phyloP scores from a whole-genome alignment of 2,888 invertebrate genomes.

The Perizoma flavofasciatum region DNA sequence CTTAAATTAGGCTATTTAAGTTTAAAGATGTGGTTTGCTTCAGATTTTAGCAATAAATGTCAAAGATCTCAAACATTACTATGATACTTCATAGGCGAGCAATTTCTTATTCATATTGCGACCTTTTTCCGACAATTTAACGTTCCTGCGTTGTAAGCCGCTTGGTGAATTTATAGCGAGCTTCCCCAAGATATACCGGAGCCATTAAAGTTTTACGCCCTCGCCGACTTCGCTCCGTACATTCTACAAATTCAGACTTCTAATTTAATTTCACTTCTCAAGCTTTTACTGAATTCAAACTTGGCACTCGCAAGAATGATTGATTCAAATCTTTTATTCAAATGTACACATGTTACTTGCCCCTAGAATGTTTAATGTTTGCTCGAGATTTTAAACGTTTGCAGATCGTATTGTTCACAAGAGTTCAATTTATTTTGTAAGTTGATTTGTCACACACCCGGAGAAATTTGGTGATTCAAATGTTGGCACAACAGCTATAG shows the following conservation, averaged over 20 bases:
- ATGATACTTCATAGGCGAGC: slow-evolving; percentile 26
- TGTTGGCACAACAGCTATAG: slow-evolving; percentile 40
- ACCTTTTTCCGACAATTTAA: slow-evolving; percentile 44
- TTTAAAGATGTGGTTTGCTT: too few species aligned
- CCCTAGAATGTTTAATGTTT: slow-evolving; percentile 9
- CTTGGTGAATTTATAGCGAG: slow-evolving; percentile 56
- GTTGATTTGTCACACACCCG: slow-evolving; percentile 25
- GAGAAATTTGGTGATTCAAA: slow-evolving; percentile 48
- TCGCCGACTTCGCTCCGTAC: slow-evolving; percentile 45
- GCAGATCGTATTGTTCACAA: slow-evolving; percentile 6
- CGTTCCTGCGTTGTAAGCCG: slow-evolving; percentile 42
- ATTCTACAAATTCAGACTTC: slow-evolving; percentile 53
- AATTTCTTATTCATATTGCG: slow-evolving; percentile 47
- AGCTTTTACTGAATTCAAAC: slow-evolving; percentile 57
- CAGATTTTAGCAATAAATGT: slow-evolving; percentile 30
- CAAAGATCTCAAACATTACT: slow-evolving; percentile 19
- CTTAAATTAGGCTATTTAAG: too few species aligned
- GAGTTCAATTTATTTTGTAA: slow-evolving; percentile 28
- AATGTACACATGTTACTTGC: slow-evolving; percentile 14
- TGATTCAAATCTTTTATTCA: slow-evolving; percentile 45
- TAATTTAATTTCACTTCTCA: slow-evolving; percentile 50
- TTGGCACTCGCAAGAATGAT: slow-evolving; percentile 52
- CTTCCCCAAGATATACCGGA: slow-evolving; percentile 49
- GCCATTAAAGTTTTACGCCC: slow-evolving; percentile 65
- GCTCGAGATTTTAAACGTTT: slow-evolving; percentile 3